phyloP scores from a whole-genome alignment of 2,888 invertebrate genomes.

The Tachina grossa region DNA sequence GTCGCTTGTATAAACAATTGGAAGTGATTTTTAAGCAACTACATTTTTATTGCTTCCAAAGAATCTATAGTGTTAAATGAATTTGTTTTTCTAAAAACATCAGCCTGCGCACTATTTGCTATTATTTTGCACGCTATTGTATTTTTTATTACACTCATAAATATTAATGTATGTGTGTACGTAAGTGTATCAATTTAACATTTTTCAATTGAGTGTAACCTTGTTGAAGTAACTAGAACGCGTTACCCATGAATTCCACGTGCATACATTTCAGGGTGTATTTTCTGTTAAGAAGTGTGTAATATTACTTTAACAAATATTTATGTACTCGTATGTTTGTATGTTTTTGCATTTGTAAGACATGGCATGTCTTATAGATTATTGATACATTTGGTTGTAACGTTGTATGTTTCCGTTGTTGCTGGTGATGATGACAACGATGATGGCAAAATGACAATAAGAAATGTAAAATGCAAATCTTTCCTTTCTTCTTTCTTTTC shows the following conservation, averaged over 20 bases:
- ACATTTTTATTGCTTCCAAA: too few relatives aligned
- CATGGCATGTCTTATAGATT: conserved; percentile 61
- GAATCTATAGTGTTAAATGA: neutral
- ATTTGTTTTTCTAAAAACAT: neutral
- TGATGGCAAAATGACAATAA: conserved; percentile 48
- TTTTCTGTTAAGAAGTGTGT: neutral
- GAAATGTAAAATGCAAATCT: conserved; percentile 50
- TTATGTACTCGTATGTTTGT: neutral
- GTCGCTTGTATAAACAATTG: too few relatives aligned
- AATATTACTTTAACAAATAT: too few relatives aligned
- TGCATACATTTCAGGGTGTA: neutral
- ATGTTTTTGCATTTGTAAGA: conserved; percentile 50
- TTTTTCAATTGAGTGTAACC: conserved; percentile 66
- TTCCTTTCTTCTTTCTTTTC: conserved; percentile 18
- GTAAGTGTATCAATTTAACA: conserved; percentile 58
- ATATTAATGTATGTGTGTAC: neutral
- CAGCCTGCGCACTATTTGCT: neutral
- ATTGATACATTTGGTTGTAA: conserved; percentile 53
- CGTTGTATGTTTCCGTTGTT: conserved; percentile 11
- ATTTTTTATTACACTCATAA: neutral
- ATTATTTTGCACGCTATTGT: conserved; percentile 5
- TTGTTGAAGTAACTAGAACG: conserved; percentile 42
- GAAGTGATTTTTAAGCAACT: too few relatives aligned
- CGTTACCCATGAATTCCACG: conserved; percentile 51
- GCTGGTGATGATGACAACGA: conserved; percentile 30